phyloP scores from a whole-genome alignment of 1,140 invertebrate genomes.

The Colletes gigas region DNA sequence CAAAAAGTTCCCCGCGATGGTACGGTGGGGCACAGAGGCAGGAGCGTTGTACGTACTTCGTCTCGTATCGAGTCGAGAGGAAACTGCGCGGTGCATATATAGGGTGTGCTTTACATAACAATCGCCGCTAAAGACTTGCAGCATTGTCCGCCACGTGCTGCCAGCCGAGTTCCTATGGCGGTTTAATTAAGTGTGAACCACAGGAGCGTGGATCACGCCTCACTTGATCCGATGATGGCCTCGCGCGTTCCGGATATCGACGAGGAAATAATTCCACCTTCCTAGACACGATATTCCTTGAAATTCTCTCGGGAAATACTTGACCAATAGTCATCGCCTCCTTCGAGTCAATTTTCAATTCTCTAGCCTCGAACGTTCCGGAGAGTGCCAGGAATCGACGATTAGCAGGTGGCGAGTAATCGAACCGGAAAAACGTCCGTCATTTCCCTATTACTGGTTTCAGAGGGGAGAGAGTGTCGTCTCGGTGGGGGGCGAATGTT shows the following conservation, averaged over 20 bases:
- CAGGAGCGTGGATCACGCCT: constrained; percentile 79
- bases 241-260: constrained; percentile 75
- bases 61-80: constrained; percentile 72
- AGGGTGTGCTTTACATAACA: constrained; percentile 81
- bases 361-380: too few relatives aligned
- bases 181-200: constrained; percentile 82
- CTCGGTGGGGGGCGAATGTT: background rate
- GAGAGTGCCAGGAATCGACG: background rate
- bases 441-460: constrained; percentile 48
- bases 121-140: constrained; percentile 81
- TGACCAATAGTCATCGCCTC: too few relatives aligned
- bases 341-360: too few relatives aligned
- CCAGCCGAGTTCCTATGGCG: constrained; percentile 74
- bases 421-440: constrained; percentile 58
- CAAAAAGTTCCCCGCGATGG: constrained; percentile 51
- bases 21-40: constrained; percentile 38
- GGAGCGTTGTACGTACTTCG: constrained; percentile 54
- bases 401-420: constrained; percentile 47
- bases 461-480: background rate
- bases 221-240: constrained; percentile 80
- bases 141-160: constrained; percentile 81
- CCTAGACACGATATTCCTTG: constrained; percentile 21
- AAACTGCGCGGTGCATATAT: constrained; percentile 70
- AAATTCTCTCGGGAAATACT: too few relatives aligned
- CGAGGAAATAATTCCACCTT: constrained; percentile 70